Base-by-base conservation (phyloP, 2,888 invertebrate genomes). In the Chromoteleia sp. region DNA sequence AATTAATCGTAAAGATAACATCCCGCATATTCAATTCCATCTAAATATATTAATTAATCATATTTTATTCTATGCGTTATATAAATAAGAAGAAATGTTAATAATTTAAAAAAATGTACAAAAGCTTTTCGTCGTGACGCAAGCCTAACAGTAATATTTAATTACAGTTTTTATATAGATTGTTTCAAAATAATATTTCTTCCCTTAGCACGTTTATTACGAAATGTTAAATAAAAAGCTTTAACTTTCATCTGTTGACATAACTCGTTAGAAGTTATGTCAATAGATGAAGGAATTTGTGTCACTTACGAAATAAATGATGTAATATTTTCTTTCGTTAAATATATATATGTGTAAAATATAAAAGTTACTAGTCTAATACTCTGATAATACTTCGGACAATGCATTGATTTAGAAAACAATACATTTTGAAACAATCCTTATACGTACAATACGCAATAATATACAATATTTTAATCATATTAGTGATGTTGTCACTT, bases 51-150 rank as follows among this genome's bases (percentile, higher is more conserved):
- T 70, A 75, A 29, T 67, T 61, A 61, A 36, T 58, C 36, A 19
- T 29, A 19, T 36, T 39, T 59, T 39, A 63, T 25, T 43, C 56
- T 81, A 52, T 8, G 14, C 29, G 21, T 67, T 61, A 39, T 59
- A 76, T 76, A 77, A 68, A 73, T 61, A 73, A 45, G 39, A 50
- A 52, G 17, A 48, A 33, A 36, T 41, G 58, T 67, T 45, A 81
- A 76, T 81, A 81, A 81, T 67, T 81, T 81, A 77, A 77, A 63
- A 30, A 19, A 77, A 77, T 71, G 61, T 74, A 81, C 59, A 81
- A 56, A 76, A 52, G 33, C 61, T 50, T 36, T 56, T 58, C 29
- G 33, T n/a, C 36, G 39, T 45, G 25, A 48, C 50, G 30, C 25
- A 48, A 73, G 61, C 14, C 56, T 74, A 74, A 61, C 29, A 54